Percentiles rank a stretch among this genome's conserved stretches.
These are phyloP conservation scores for Zeuzera pyrina DNA, from an alignment of 2,888 invertebrate genomes.

Conservation along the genomic window DNA sequence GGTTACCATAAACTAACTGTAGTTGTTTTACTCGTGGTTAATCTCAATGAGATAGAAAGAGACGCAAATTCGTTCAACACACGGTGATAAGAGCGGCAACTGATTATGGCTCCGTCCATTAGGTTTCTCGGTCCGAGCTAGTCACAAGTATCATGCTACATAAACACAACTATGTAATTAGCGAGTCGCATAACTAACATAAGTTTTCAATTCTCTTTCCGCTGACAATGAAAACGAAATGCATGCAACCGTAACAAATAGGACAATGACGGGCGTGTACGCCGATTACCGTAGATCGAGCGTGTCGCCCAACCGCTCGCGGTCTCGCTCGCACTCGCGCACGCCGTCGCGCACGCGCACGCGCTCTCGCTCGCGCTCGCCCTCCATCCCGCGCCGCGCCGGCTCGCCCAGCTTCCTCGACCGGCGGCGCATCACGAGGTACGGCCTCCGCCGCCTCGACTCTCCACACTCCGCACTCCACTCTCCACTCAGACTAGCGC, in stretches of 20 bases:
- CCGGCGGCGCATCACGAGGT: conserved; percentile 96
- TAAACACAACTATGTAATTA: too few relatives aligned
- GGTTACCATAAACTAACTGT: too few relatives aligned
- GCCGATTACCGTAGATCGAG: conserved; percentile 68
- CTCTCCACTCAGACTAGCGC: too few relatives aligned
- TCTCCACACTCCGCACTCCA: too few relatives aligned
- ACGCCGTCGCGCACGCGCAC: conserved; percentile 81
- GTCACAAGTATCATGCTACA: too few relatives aligned
- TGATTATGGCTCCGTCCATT: too few relatives aligned
- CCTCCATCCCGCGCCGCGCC: conserved; percentile 92
- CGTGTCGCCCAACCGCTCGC: conserved; percentile 37
- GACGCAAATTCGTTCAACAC: too few relatives aligned
- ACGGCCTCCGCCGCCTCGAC: too few relatives aligned
- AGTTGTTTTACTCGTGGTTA: too few relatives aligned
- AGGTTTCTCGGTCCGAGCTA: too few relatives aligned
- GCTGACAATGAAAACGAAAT: conserved; percentile 16
- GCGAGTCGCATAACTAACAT: neutral
- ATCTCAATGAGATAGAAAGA: too few relatives aligned
- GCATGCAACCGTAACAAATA: conserved; percentile 26
- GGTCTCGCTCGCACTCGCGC: conserved; percentile 89
- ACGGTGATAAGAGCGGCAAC: too few relatives aligned
- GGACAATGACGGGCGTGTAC: conserved; percentile 70
- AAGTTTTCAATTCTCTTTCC: conserved; percentile 16
- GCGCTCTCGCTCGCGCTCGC: conserved; percentile 77
- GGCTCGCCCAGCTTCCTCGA: conserved; percentile 97